A percentile compares a stretch with the other conserved stretches of the same genome.
These are phyloP conservation scores for Turdus rufiventris DNA, from an alignment of 2,113 vertebrate species.

Conservation along the genomic window DNA sequence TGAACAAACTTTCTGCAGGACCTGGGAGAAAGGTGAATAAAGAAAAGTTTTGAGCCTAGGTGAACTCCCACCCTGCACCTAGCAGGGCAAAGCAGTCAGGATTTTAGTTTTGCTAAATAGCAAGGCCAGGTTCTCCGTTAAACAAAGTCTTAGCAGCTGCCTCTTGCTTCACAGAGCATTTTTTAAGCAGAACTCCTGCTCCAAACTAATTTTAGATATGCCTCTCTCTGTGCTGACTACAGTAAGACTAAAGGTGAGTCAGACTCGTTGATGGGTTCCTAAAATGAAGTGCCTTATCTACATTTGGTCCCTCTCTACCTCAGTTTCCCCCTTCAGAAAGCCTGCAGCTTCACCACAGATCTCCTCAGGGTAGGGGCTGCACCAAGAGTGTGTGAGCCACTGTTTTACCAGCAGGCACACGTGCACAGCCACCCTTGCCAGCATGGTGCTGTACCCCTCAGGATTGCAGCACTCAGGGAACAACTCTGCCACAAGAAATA, in stretches of 20 bases:
- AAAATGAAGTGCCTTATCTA: background rate
- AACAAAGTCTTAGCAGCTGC: background rate
- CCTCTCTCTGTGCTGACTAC: background rate
- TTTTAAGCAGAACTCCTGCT: background rate
- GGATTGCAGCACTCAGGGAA: background rate
- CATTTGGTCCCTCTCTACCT: background rate
- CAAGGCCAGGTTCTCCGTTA: background rate
- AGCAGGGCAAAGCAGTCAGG: background rate
- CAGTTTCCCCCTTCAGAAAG: background rate
- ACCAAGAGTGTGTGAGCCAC: rapidly evolving
- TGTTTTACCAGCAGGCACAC: rapidly evolving
- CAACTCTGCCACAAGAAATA: background rate
- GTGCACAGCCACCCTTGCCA: background rate
- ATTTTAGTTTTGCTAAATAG: background rate
- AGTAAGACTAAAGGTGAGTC: background rate
- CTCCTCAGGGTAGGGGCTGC: background rate
- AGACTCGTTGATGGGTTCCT: rapidly evolving
- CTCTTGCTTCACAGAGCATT: background rate
- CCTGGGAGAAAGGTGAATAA: slow-evolving; percentile 54
- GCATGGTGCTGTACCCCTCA: background rate
- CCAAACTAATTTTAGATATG: background rate
- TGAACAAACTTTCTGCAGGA: slow-evolving; percentile 96
- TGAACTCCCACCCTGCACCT: background rate
- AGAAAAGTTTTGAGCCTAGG: background rate
- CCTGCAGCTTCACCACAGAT: background rate